These are phyloP conservation scores for Luidia sarsii DNA, from an alignment of 53 echinoderm and acorn worm genomes.

Conservation along the genomic window DNA sequence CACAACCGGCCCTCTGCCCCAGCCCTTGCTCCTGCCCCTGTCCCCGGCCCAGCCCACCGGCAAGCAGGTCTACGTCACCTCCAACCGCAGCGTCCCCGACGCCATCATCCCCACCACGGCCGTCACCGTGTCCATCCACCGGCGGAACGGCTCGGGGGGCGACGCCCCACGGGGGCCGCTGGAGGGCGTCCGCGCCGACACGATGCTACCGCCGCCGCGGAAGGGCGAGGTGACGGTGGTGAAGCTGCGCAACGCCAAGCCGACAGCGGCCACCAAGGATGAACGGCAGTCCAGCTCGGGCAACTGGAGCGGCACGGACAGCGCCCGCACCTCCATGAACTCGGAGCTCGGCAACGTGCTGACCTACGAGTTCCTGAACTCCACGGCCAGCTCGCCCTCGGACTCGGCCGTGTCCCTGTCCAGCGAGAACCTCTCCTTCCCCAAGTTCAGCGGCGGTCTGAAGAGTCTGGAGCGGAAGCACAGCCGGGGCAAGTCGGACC, in stretches of 20 bases:
- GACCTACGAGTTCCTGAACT: slow-evolving; percentile 48
- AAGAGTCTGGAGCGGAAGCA: slow-evolving; percentile 49
- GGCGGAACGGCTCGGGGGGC: background rate
- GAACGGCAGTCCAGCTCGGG: slow-evolving; percentile 97
- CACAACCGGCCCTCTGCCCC: slow-evolving; percentile 1
- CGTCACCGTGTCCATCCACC: slow-evolving; percentile 52
- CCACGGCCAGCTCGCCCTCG: slow-evolving; percentile 75
- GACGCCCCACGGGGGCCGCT: background rate
- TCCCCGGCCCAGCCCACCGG: slow-evolving; percentile 35
- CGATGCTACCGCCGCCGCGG: slow-evolving; percentile 1
- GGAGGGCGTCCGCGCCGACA: too few species aligned
- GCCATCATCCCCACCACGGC: slow-evolving; percentile 79
- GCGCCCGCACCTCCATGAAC: slow-evolving; percentile 92
- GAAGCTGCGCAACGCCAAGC: slow-evolving; percentile 66
- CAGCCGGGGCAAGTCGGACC: slow-evolving; percentile 47
- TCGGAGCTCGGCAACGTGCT: slow-evolving; percentile 73
- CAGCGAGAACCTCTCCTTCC: slow-evolving; percentile 61
- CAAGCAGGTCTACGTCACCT: slow-evolving; percentile 30
- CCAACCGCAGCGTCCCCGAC: slow-evolving; percentile 63
- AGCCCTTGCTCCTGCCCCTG: slow-evolving; percentile 3
- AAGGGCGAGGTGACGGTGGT: too few species aligned
- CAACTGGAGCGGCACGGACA: slow-evolving; percentile 95
- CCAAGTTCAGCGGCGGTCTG: slow-evolving; percentile 43
- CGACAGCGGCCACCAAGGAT: slow-evolving; percentile 65
- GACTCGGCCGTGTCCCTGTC: slow-evolving; percentile 99